Evolutionary conservation across 2,888 invertebrate genomes (phyloP).

Genomic region (Mechanitis mazaeus): DNA sequence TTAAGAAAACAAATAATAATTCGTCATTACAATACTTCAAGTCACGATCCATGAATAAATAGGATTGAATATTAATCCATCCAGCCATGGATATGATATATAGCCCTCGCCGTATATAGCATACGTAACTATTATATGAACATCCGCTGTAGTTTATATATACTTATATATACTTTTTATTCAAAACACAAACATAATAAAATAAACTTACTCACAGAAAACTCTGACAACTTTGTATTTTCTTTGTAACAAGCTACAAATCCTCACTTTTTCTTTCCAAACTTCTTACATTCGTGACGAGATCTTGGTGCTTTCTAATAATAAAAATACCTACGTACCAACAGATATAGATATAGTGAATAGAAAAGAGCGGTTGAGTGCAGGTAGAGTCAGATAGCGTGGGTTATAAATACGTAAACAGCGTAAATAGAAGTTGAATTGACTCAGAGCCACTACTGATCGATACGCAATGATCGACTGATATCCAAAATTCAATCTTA

Average conservation of each 20-base stretch:
- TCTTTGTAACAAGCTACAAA: slow-evolving; percentile 9
- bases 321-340: slow-evolving; percentile 20
- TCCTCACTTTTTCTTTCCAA: slow-evolving; percentile 14
- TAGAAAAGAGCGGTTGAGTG: slow-evolving; percentile 36
- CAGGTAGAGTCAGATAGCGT: slow-evolving; percentile 66
- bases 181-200: no score
- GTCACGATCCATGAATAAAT: not conserved
- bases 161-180: no score
- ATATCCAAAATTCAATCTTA: slow-evolving; percentile 37
- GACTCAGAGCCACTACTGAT: slow-evolving; percentile 67
- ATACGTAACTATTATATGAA: no score
- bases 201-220: slow-evolving; percentile 1
- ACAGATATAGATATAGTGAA: slow-evolving; percentile 19
- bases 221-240: slow-evolving; percentile 15
- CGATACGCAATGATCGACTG: slow-evolving; percentile 49
- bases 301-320: slow-evolving; percentile 15
- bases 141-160: no score
- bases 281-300: slow-evolving; percentile 18
- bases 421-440: slow-evolving; percentile 74
- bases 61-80: no score
- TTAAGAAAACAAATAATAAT: not conserved
- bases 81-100: no score
- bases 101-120: no score
- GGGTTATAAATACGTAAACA: slow-evolving; percentile 75
- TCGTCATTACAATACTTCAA: not conserved